Evolutionary conservation across 2,797 vertebrate genomes (phyloP).

Genomic region (Lophotriccus pileatus): DNA sequence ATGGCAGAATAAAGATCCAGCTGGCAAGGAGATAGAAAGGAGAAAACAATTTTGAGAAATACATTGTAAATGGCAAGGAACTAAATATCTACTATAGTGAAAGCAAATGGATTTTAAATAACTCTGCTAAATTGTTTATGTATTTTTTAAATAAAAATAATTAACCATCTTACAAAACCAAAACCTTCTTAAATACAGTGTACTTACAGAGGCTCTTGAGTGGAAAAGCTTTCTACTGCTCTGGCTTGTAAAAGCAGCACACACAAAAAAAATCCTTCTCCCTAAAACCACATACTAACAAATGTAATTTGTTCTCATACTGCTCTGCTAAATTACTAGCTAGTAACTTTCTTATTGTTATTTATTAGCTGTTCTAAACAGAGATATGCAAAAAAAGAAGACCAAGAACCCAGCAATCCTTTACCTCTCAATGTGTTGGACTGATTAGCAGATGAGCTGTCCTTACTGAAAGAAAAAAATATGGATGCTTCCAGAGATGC

Average conservation of each 20-base stretch:
- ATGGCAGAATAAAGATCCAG: slow-evolving; percentile 3
- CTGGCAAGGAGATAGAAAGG: slow-evolving; percentile 24
- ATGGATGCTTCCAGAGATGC: neutral
- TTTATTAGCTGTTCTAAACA: neutral
- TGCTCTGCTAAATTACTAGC: neutral
- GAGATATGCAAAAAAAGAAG: neutral
- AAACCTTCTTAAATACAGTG: neutral
- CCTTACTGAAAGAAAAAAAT: neutral
- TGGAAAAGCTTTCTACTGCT: slow-evolving; percentile 20
- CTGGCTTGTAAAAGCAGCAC: neutral
- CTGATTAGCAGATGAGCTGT: neutral
- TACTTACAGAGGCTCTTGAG: neutral
- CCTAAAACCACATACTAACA: neutral
- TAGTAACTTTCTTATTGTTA: neutral
- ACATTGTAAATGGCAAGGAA: neutral
- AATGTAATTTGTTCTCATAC: neutral
- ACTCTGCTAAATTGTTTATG: slow-evolving; percentile 4
- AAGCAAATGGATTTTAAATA: slow-evolving; percentile 49
- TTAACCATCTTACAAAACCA: neutral
- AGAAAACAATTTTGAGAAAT: slow-evolving; percentile 31
- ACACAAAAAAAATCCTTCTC: slow-evolving; percentile 5
- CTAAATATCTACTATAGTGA: neutral
- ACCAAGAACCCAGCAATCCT: neutral
- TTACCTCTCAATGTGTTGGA: neutral
- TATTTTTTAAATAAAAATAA: slow-evolving; percentile 30